phyloP scores from a whole-genome alignment of 2,797 vertebrate species.

The Eleutherodactylus coqui region DNA sequence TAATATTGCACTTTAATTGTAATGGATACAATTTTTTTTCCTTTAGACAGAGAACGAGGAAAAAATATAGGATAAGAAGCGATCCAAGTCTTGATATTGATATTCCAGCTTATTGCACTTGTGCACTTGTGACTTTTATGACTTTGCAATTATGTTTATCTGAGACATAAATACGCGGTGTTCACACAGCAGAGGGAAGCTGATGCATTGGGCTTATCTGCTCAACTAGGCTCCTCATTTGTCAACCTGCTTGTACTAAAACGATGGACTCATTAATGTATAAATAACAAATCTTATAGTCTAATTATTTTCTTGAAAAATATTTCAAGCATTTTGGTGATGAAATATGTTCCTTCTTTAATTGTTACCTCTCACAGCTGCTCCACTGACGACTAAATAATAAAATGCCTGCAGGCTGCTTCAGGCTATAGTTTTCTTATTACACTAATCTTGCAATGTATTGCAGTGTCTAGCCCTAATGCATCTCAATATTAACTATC shows the following conservation, averaged over 20 bases:
- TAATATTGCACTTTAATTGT: slow-evolving; percentile 1
- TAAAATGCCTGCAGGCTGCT: not conserved
- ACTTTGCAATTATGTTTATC: slow-evolving; percentile 62
- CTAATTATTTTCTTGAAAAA: slow-evolving; percentile 59
- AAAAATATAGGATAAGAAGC: slow-evolving; percentile 7
- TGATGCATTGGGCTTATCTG: slow-evolving; percentile 56
- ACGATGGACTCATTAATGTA: slow-evolving; percentile 57
- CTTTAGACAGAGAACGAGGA: not conserved
- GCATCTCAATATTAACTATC: not conserved
- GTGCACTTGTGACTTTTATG: slow-evolving; percentile 57
- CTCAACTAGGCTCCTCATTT: slow-evolving; percentile 45
- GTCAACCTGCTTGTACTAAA: slow-evolving; percentile 56
- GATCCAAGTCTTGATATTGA: slow-evolving; percentile 46
- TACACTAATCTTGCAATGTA: not conserved
- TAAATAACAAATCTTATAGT: slow-evolving; percentile 61
- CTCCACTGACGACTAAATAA: not conserved
- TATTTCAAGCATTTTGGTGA: slow-evolving; percentile 45
- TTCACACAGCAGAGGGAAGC: slow-evolving; percentile 23
- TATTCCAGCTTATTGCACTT: slow-evolving; percentile 59
- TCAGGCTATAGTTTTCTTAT: not conserved
- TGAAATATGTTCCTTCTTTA: slow-evolving; percentile 39
- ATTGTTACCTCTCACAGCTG: slow-evolving; percentile 26
- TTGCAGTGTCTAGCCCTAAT: not conserved
- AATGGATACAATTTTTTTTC: not conserved
- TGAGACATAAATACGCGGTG: slow-evolving; percentile 53